A percentile compares a stretch with the other conserved stretches of the same genome.
Evolutionary conservation across 2,113 vertebrate species (phyloP).

Genomic region (Oncorhynchus gorbuscha): DNA sequence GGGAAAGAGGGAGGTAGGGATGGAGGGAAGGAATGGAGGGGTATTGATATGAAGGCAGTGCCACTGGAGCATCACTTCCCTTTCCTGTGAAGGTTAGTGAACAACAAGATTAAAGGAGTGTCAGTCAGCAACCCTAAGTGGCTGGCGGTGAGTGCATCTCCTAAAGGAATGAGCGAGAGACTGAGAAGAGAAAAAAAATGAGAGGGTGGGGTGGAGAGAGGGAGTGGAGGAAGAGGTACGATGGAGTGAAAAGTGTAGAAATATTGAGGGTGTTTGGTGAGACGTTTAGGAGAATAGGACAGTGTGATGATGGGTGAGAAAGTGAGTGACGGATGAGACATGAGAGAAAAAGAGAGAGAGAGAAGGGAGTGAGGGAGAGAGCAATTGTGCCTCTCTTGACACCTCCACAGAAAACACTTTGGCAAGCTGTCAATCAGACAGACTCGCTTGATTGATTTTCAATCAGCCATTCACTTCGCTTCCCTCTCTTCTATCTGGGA

Average conservation of each 20-base stretch:
- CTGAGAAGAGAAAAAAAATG: constrained; percentile 6
- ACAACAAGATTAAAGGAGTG: constrained; percentile 74
- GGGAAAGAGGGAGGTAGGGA: constrained; percentile 34
- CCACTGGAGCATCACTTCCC: constrained; percentile 47
- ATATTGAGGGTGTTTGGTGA: constrained; percentile 53
- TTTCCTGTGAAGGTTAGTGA: constrained; percentile 66
- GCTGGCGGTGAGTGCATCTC: constrained; percentile 51
- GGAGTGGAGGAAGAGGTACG: constrained; percentile 48
- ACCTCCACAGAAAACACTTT: constrained; percentile 75
- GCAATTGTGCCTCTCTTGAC: constrained; percentile 74
- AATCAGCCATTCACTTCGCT: constrained; percentile 69
- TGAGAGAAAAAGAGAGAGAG: constrained; percentile 9
- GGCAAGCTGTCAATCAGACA: constrained; percentile 73
- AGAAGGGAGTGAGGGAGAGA: constrained; percentile 28
- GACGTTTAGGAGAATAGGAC: constrained; percentile 66
- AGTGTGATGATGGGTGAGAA: constrained; percentile 70
- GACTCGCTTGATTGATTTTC: constrained; percentile 74
- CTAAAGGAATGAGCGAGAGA: constrained; percentile 43
- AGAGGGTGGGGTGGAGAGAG: constrained; percentile 18
- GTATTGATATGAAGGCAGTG: constrained; percentile 53
- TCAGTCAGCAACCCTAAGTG: constrained; percentile 65
- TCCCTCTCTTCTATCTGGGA: constrained; percentile 48
- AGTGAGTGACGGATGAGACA: constrained; percentile 68
- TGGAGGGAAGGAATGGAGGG: constrained; percentile 41
- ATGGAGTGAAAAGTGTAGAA: constrained; percentile 52